Conservation (phyloP, 2,113 vertebrate genomes). For the Hiodon alosoides region DNA sequence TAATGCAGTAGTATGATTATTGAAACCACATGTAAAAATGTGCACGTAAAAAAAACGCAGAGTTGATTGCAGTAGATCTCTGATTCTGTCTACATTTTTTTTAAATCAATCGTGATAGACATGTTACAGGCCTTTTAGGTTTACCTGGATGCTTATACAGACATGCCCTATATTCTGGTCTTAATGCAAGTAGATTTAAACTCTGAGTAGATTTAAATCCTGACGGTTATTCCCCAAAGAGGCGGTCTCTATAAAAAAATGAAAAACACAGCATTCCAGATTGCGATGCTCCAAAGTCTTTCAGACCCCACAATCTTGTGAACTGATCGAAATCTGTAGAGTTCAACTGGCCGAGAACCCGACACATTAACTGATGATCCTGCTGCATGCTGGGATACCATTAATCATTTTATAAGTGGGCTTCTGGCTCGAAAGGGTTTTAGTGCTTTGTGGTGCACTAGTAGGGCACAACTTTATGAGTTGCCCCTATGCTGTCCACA, state of each 20-base stretch:
- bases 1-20: too few species aligned
- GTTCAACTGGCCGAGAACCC: neutral
- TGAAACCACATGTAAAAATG: neutral
- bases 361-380: neutral
- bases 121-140: conserved; percentile 15
- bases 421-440: neutral
- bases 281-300: neutral
- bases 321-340: conserved; percentile 3
- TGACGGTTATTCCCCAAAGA: conserved; percentile 1
- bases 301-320: neutral
- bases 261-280: neutral
- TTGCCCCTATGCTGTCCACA: too few species aligned
- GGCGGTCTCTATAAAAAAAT: conserved; percentile 5
- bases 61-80: conserved; percentile 36
- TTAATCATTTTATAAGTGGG: neutral
- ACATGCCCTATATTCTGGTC: neutral
- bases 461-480: neutral
- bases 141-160: neutral
- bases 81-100: conserved; percentile 41
- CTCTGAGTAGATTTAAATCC: conserved; percentile 16
- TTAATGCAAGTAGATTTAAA: neutral
- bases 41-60: too few species aligned
- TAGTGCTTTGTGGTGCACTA: neutral
- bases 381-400: neutral
- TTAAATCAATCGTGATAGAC: conserved; percentile 22